These are phyloP conservation scores for Drosophila kepulauana DNA, from an alignment of 1,140 invertebrate species.

Conservation along the genomic window DNA sequence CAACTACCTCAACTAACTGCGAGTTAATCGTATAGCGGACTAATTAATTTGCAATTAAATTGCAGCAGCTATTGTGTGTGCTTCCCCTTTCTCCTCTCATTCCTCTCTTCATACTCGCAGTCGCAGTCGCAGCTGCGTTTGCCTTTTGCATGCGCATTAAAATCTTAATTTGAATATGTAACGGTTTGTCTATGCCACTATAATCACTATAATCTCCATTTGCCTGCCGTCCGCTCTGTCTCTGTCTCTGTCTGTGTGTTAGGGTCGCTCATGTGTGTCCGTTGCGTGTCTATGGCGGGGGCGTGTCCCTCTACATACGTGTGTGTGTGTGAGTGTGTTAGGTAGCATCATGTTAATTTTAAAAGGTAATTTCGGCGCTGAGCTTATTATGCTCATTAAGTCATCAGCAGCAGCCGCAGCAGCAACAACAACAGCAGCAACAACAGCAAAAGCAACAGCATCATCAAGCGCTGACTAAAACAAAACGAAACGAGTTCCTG, in stretches of 20 bases:
- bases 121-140: conserved; percentile 25
- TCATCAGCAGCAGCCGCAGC: conserved; percentile 59
- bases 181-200: conserved; percentile 75
- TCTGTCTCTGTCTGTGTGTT: conserved; percentile 21
- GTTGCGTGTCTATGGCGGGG: conserved; percentile 20
- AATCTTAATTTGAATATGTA: conserved; percentile 83
- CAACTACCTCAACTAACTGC: conserved; percentile 16
- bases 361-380: conserved; percentile 80
- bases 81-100: neutral
- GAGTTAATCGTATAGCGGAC: conserved; percentile 51
- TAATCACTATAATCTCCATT: conserved; percentile 66
- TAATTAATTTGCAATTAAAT: conserved; percentile 76
- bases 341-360: conserved; percentile 77
- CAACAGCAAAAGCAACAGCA: neutral
- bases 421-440: neutral
- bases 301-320: neutral
- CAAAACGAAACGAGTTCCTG: conserved; percentile 43
- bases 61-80: conserved; percentile 33
- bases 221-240: conserved; percentile 1
- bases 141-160: conserved; percentile 73
- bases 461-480: conserved; percentile 9
- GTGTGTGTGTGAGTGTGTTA: conserved; percentile 21
- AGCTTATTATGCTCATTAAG: conserved; percentile 84
- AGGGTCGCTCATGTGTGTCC: conserved; percentile 25
- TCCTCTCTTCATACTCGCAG: neutral